A percentile compares a stretch with the other conserved stretches of the same genome.
Evolutionary conservation across 2,888 invertebrate genomes (phyloP).

Genomic region (Sarcophaga caerulescens): DNA sequence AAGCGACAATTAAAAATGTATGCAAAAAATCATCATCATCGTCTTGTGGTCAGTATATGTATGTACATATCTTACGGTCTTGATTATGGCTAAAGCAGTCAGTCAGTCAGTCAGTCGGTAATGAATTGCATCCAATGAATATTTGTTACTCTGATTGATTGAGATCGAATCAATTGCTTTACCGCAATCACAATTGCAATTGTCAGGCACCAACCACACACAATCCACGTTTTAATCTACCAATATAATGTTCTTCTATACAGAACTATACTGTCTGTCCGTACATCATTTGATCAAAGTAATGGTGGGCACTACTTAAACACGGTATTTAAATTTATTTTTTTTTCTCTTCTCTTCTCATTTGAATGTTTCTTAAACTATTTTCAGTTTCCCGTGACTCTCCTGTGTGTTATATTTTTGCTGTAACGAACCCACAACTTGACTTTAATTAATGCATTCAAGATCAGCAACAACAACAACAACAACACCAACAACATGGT

Average conservation of each 20-base stretch:
- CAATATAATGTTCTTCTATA: neutral
- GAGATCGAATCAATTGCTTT: conserved; percentile 25
- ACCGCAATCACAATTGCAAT: neutral
- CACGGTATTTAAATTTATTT: no score
- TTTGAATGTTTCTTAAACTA: conserved; percentile 15
- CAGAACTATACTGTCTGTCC: neutral
- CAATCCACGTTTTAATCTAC: conserved; percentile 28
- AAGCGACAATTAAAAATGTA: neutral
- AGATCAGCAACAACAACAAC: conserved; percentile 20
- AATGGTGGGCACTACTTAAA: neutral
- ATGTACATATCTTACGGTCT: neutral
- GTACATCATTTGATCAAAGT: neutral
- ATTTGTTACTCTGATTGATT: conserved; percentile 33
- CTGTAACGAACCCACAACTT: conserved; percentile 69
- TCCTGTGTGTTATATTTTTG: neutral
- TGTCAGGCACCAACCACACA: neutral
- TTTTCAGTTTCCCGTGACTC: neutral
- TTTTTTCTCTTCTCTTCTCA: neutral
- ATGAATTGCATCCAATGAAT: conserved; percentile 8
- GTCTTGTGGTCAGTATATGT: neutral
- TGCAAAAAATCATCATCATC: neutral
- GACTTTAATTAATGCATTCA: conserved; percentile 78
- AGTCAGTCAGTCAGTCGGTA: neutral
- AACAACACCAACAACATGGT: conserved; percentile 2
- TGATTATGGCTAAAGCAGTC: neutral